Conservation (phyloP, 2,888 invertebrate species). For the Euplagia quadripunctaria region DNA sequence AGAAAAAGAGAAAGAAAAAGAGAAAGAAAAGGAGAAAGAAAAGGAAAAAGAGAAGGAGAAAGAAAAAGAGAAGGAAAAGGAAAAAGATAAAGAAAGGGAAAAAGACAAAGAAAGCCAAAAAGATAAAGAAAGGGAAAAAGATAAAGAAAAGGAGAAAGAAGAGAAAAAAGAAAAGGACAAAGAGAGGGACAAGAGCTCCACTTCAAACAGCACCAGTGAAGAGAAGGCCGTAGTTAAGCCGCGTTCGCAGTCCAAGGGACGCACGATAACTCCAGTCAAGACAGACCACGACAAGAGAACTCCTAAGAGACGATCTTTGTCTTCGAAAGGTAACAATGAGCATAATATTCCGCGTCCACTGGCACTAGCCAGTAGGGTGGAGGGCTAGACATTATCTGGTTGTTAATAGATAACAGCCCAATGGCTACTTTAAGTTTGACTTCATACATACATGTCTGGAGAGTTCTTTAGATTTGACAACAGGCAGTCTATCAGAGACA, state of each 20-base stretch:
- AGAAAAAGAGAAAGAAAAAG: conserved; percentile 5
- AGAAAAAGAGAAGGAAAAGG: conserved; percentile 53
- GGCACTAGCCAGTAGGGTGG: too few relatives aligned
- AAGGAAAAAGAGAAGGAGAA: conserved; percentile 40
- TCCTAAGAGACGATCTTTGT: conserved; percentile 73
- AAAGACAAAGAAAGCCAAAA: conserved; percentile 56
- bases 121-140: conserved; percentile 61
- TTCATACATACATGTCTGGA: too few relatives aligned
- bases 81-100: conserved; percentile 57
- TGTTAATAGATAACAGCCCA: too few relatives aligned
- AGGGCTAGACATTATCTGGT: too few relatives aligned
- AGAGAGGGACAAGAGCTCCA: conserved; percentile 63
- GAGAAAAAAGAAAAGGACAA: conserved; percentile 61
- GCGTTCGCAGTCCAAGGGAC: conserved; percentile 78
- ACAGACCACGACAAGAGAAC: conserved; percentile 73
- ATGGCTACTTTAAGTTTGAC: too few relatives aligned
- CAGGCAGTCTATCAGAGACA: too few relatives aligned
- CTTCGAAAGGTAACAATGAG: conserved; percentile 70
- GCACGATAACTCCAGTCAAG: conserved; percentile 68
- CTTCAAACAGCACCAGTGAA: conserved; percentile 68
- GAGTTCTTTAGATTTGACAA: too few relatives aligned
- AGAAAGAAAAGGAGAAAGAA: conserved; percentile 8
- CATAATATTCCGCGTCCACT: neutral
- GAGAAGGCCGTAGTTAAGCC: conserved; percentile 72
- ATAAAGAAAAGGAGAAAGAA: conserved; percentile 63